phyloP scores from a whole-genome alignment of 2,113 vertebrate species.

The Probosciger aterrimus region DNA sequence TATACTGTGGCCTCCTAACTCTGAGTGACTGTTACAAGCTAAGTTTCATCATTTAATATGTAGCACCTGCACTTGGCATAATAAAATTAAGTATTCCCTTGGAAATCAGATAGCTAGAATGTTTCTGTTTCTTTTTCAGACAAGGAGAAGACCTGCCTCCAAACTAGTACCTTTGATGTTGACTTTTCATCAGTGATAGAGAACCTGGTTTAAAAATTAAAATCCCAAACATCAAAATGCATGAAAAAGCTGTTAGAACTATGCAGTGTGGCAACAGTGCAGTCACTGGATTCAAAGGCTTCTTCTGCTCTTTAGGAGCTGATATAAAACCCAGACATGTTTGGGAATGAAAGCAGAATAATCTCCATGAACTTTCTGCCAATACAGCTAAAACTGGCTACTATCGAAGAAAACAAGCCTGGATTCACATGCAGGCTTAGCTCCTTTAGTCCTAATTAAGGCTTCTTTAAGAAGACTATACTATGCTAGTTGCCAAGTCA shows the following conservation, averaged over 20 bases:
- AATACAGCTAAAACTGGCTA: not conserved
- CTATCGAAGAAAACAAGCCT: not conserved
- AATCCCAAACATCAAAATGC: slow-evolving; percentile 62
- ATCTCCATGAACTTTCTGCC: not conserved
- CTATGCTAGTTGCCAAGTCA: not conserved
- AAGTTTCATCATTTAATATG: slow-evolving; percentile 25
- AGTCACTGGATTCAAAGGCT: not conserved
- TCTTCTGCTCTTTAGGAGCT: not conserved
- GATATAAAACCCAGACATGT: not conserved
- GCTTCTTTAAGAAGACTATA: not conserved
- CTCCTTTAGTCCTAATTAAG: not conserved
- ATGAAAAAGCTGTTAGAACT: slow-evolving; percentile 15
- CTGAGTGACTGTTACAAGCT: slow-evolving; percentile 28
- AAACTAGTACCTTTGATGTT: slow-evolving; percentile 66
- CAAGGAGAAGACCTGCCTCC: slow-evolving; percentile 50
- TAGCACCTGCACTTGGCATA: slow-evolving; percentile 42
- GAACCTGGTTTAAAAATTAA: slow-evolving; percentile 68
- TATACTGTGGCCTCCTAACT: slow-evolving; percentile 39
- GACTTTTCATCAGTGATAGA: slow-evolving; percentile 55
- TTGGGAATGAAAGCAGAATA: not conserved
- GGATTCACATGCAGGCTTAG: not conserved
- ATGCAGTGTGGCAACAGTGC: not conserved
- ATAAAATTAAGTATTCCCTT: slow-evolving; percentile 69
- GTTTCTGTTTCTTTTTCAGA: slow-evolving; percentile 52
- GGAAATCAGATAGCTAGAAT: slow-evolving; percentile 59